These are phyloP conservation scores for Dryococelus australis DNA, from an alignment of 2,888 invertebrate species.

Conservation along the genomic window DNA sequence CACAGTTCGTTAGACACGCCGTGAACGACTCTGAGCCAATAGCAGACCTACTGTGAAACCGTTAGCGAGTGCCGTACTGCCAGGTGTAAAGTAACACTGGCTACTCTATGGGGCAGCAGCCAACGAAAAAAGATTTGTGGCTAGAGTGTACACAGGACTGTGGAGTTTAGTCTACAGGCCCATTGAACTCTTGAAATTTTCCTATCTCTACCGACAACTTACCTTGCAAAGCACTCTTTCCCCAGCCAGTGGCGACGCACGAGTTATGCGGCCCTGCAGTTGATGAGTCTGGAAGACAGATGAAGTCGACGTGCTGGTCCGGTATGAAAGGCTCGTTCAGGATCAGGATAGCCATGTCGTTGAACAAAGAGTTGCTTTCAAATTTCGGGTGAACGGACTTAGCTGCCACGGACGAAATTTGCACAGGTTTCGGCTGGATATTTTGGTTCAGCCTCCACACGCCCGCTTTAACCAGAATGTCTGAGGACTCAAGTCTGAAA, in stretches of 20 bases:
- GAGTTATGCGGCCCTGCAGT: conserved; percentile 57
- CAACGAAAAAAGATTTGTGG: no score
- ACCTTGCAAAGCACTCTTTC: conserved; percentile 80
- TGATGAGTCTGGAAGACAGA: conserved; percentile 69
- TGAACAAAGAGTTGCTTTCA: conserved; percentile 65
- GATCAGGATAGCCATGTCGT: conserved; percentile 77
- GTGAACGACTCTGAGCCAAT: no score
- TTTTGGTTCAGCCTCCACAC: conserved; percentile 74
- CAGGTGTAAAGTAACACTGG: no score
- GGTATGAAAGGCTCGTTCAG: conserved; percentile 67
- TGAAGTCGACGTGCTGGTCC: conserved; percentile 75
- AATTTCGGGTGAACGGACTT: conserved; percentile 77
- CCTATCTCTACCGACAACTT: no score
- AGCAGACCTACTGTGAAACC: no score
- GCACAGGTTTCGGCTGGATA: conserved; percentile 81
- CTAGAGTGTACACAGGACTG: no score
- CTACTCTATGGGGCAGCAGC: no score
- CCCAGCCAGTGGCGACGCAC: conserved; percentile 85
- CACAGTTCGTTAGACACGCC: no score
- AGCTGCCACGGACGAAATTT: conserved; percentile 74
- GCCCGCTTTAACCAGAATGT: conserved; percentile 79
- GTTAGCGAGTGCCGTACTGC: no score
- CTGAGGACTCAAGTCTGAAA: conserved; percentile 67
- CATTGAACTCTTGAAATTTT: no score
- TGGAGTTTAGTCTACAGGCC: no score